Conservation (phyloP, 2,888 invertebrate species). For the Tetranychus piercei region DNA sequence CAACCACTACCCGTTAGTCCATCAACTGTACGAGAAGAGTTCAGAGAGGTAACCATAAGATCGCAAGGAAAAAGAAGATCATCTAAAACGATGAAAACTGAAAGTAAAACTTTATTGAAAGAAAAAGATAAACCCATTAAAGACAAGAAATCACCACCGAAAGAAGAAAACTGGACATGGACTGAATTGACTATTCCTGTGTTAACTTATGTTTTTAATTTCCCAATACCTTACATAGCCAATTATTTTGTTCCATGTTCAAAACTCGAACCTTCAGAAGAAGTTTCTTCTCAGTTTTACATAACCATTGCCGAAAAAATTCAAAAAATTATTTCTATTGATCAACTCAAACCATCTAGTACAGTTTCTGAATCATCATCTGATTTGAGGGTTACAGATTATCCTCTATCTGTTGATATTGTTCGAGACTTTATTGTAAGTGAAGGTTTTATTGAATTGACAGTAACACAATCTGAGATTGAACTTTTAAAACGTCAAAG, state of each 20-base stretch:
- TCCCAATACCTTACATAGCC: not conserved
- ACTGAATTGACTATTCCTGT: not conserved
- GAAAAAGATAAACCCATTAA: not conserved
- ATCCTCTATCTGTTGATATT: not conserved
- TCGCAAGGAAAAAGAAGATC: not conserved
- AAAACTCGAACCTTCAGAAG: not conserved
- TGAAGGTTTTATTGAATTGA: not conserved
- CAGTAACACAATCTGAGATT: not conserved
- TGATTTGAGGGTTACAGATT: not conserved
- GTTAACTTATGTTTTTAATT: not conserved
- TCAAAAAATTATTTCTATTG: not conserved
- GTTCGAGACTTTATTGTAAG: not conserved
- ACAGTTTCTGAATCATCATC: not conserved
- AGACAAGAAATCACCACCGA: not conserved
- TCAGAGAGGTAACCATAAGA: not conserved
- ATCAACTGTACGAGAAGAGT: not conserved
- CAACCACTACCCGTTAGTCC: not conserved
- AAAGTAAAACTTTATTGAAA: not conserved
- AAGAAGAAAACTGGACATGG: not conserved
- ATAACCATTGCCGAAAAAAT: not conserved
- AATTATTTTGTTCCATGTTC: not conserved
- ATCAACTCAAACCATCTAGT: not conserved
- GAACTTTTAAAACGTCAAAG: not conserved
- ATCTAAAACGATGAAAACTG: not conserved
- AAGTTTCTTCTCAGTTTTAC: not conserved